Conservation (phyloP, 2,797 vertebrate genomes). For the Eospalax fontanierii region DNA sequence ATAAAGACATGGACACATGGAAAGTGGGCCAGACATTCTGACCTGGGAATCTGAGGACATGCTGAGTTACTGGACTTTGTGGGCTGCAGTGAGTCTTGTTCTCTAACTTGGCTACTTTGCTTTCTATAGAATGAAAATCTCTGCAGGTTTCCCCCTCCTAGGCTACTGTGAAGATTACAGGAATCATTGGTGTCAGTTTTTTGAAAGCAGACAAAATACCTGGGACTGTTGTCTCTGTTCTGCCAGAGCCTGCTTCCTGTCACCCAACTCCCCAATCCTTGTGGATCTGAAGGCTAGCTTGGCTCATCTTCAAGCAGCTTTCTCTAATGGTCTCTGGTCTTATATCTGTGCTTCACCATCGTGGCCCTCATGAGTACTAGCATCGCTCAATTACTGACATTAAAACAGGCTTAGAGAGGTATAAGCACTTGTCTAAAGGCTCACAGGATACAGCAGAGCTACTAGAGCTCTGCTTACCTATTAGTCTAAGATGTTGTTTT, state of each 20-base stretch:
- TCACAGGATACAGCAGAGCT: not conserved
- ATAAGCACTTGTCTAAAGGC: not conserved
- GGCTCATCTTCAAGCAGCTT: slow-evolving; percentile 28
- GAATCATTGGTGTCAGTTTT: not conserved
- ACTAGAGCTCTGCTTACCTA: not conserved
- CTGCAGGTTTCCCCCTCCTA: not conserved
- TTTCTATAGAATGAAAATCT: slow-evolving; percentile 60
- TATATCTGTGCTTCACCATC: not conserved
- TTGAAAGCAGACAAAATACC: not conserved
- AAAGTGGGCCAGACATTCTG: not conserved
- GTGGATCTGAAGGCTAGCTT: not conserved
- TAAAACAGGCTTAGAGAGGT: slow-evolving; percentile 43
- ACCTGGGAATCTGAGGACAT: slow-evolving; percentile 1
- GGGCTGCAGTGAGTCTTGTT: slow-evolving; percentile 18
- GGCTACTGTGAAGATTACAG: not conserved
- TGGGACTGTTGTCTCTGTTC: not conserved
- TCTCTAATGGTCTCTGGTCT: not conserved
- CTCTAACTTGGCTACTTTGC: slow-evolving; percentile 1
- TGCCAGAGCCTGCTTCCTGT: slow-evolving; percentile 9
- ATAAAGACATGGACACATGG: not conserved
- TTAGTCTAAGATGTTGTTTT: not conserved
- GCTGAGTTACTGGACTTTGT: not conserved
- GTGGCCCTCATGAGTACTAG: not conserved
- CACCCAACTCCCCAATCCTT: not conserved
- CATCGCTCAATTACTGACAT: not conserved